Evolutionary conservation across 2,797 vertebrate species (phyloP).

Genomic region (Brotula barbata): DNA sequence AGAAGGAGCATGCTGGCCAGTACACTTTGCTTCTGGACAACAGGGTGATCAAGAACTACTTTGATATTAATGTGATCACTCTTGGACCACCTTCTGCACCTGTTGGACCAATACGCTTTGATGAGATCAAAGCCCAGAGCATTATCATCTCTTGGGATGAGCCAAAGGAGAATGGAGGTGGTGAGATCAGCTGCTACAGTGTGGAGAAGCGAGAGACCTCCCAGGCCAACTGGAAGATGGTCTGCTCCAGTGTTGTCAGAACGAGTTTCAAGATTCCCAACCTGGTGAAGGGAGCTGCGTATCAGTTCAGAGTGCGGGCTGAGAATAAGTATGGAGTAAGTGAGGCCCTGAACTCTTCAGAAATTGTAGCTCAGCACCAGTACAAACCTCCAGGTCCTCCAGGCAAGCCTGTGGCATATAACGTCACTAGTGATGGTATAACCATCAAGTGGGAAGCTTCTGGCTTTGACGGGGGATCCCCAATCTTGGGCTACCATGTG

Average conservation of each 20-base stretch:
- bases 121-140: slow-evolving; percentile 95
- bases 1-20: slow-evolving; percentile 93
- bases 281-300: slow-evolving; percentile 89
- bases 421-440: slow-evolving; percentile 94
- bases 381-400: slow-evolving; percentile 94
- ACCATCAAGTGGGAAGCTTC: slow-evolving; percentile 95
- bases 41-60: slow-evolving; percentile 85
- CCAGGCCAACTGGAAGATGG: slow-evolving; percentile 95
- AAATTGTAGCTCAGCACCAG: slow-evolving; percentile 91
- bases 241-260: slow-evolving; percentile 94
- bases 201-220: slow-evolving; percentile 95
- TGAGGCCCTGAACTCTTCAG: slow-evolving; percentile 83
- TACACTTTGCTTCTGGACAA: slow-evolving; percentile 95
- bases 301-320: slow-evolving; percentile 95
- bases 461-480: slow-evolving; percentile 92
- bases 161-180: slow-evolving; percentile 92
- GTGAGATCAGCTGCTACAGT: slow-evolving; percentile 95
- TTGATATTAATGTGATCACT: slow-evolving; percentile 87
- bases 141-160: slow-evolving; percentile 93
- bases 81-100: slow-evolving; percentile 90
- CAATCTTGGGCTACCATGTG: slow-evolving; percentile 92
- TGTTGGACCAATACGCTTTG: slow-evolving; percentile 89
- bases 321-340: slow-evolving; percentile 97
- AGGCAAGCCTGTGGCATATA: slow-evolving; percentile 91
- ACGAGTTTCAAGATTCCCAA: slow-evolving; percentile 94